These are phyloP conservation scores for Eulemur albifrons DNA, from an alignment of 2,797 vertebrate species.

Conservation along the genomic window DNA sequence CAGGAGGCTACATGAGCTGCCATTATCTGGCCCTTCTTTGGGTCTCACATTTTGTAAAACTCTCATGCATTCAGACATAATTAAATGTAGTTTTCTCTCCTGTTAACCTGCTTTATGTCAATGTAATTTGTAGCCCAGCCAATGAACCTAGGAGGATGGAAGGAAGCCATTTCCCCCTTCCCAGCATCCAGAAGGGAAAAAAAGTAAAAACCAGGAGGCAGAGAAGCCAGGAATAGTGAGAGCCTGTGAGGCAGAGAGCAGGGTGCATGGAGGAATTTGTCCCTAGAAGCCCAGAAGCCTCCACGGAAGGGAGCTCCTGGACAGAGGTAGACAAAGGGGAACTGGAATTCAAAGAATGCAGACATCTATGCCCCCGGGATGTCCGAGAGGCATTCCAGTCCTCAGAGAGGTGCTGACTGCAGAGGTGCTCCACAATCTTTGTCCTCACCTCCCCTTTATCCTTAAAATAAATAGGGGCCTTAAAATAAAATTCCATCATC, in stretches of 20 bases:
- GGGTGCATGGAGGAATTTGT: neutral
- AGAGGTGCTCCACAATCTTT: neutral
- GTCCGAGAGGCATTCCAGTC: neutral
- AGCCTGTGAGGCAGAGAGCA: neutral
- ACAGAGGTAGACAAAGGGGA: neutral
- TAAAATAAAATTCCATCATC: neutral
- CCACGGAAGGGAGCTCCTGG: neutral
- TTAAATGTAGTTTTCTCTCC: neutral
- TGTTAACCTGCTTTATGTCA: neutral
- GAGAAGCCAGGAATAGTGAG: neutral
- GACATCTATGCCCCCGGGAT: neutral
- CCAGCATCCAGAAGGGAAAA: neutral
- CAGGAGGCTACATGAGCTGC: too few species aligned
- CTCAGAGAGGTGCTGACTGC: neutral
- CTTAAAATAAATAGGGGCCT: neutral
- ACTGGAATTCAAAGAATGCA: slow-evolving; percentile 3
- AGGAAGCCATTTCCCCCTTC: neutral
- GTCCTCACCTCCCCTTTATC: neutral
- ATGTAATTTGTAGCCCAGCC: neutral
- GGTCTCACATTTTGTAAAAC: neutral
- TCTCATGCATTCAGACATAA: neutral
- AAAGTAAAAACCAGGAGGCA: neutral
- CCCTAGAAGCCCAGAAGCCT: neutral
- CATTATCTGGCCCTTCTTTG: neutral
- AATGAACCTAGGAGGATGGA: neutral